Percentiles rank a stretch among this genome's conserved stretches.
Evolutionary conservation across 2,797 vertebrate genomes (phyloP).

Genomic region (Mustela erminea): DNA sequence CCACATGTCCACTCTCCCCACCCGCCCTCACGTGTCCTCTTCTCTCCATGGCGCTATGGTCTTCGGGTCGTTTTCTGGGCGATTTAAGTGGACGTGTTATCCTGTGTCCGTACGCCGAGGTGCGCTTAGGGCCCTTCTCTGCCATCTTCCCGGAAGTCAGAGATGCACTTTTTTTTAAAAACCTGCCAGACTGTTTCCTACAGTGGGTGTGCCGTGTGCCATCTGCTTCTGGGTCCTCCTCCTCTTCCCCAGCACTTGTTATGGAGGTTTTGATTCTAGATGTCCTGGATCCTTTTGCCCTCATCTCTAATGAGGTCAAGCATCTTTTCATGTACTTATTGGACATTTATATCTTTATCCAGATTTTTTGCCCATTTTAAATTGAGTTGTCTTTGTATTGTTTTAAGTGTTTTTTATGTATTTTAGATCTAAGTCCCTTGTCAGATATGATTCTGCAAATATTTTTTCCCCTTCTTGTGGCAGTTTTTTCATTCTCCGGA

Average conservation of each 20-base stretch:
- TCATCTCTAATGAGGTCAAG: neutral
- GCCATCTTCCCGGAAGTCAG: neutral
- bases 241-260: neutral
- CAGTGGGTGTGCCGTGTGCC: too few species aligned
- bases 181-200: neutral
- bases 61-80: neutral
- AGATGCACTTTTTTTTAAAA: neutral
- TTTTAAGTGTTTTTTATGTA: neutral
- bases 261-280: neutral
- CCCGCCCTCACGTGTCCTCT: neutral
- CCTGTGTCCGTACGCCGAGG: neutral
- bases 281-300: neutral
- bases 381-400: neutral
- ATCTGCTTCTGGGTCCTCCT: rapidly evolving
- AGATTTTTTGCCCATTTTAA: neutral
- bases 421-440: neutral
- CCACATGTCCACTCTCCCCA: neutral
- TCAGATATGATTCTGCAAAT: neutral
- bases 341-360: neutral
- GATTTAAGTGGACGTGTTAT: neutral
- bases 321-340: neutral
- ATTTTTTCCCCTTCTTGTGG: neutral
- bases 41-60: neutral
- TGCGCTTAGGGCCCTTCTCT: neutral
- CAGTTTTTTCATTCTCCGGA: neutral